Evolutionary conservation across 2,888 invertebrate species (phyloP).

Genomic region (Anticlea derivata): DNA sequence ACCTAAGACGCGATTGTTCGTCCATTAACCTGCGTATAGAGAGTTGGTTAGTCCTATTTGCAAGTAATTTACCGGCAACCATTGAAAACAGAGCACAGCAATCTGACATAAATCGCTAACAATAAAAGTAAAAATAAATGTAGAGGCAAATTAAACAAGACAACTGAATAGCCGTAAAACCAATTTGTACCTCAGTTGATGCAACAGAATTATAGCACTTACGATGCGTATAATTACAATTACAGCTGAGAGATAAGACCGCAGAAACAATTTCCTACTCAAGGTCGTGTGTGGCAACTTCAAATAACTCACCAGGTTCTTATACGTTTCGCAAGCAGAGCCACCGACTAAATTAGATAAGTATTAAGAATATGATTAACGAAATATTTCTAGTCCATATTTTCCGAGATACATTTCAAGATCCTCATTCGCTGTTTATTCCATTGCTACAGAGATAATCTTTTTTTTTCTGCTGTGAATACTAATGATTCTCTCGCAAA

Average conservation of each 20-base stretch:
- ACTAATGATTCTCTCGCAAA: too few relatives aligned
- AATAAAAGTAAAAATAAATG: constrained; percentile 3
- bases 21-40: neutral
- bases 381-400: too few relatives aligned
- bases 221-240: constrained; percentile 34
- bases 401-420: too few relatives aligned
- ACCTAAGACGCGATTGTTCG: neutral
- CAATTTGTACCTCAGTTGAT: constrained; percentile 18
- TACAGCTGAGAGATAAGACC: constrained; percentile 31
- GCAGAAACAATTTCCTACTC: constrained; percentile 30
- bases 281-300: constrained; percentile 30
- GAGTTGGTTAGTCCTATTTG: neutral
- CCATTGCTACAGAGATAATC: too few relatives aligned
- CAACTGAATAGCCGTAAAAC: constrained; percentile 1
- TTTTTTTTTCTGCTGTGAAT: too few relatives aligned
- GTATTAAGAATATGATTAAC: neutral
- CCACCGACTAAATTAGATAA: constrained; percentile 2
- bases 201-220: constrained; percentile 28
- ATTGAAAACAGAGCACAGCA: neutral
- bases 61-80: neutral
- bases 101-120: neutral
- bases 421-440: too few relatives aligned
- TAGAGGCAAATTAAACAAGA: constrained; percentile 8
- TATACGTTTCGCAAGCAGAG: constrained; percentile 18
- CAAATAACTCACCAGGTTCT: constrained; percentile 29